Conservation (phyloP, 2,113 vertebrate species). For the Labeo rohita region DNA sequence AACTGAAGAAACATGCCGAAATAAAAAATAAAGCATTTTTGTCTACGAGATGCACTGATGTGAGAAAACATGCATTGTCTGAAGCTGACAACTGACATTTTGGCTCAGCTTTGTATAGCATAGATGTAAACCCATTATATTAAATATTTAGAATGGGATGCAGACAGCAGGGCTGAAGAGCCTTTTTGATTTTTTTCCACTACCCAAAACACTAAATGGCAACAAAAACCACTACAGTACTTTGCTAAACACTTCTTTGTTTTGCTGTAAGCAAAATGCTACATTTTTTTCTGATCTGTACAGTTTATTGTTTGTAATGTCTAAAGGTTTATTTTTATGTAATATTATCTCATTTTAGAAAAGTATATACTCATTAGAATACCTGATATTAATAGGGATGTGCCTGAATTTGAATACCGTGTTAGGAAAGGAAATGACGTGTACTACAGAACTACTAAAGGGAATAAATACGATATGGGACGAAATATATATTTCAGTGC, state of each 20-base stretch:
- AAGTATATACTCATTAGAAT: neutral
- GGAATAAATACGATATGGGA: too few species aligned
- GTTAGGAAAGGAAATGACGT: too few species aligned
- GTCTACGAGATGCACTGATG: slow-evolving; percentile 41
- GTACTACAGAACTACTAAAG: too few species aligned
- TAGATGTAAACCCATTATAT: slow-evolving; percentile 1
- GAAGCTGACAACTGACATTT: neutral
- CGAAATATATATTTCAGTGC: too few species aligned
- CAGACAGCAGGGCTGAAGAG: neutral
- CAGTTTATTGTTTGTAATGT: neutral
- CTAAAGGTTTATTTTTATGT: neutral
- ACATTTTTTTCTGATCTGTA: neutral
- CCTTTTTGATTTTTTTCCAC: neutral
- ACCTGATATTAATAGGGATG: too few species aligned
- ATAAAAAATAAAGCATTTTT: slow-evolving; percentile 44
- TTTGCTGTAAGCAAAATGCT: neutral
- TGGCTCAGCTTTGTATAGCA: neutral
- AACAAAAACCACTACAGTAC: neutral
- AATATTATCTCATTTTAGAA: neutral
- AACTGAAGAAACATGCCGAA: slow-evolving; percentile 44
- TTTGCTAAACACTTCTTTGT: neutral
- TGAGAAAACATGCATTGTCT: slow-evolving; percentile 15
- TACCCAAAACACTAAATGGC: neutral
- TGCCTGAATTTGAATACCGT: too few species aligned
- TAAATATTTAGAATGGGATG: neutral